phyloP scores from a whole-genome alignment of 2,113 vertebrate genomes.

The Prinia subflava region DNA sequence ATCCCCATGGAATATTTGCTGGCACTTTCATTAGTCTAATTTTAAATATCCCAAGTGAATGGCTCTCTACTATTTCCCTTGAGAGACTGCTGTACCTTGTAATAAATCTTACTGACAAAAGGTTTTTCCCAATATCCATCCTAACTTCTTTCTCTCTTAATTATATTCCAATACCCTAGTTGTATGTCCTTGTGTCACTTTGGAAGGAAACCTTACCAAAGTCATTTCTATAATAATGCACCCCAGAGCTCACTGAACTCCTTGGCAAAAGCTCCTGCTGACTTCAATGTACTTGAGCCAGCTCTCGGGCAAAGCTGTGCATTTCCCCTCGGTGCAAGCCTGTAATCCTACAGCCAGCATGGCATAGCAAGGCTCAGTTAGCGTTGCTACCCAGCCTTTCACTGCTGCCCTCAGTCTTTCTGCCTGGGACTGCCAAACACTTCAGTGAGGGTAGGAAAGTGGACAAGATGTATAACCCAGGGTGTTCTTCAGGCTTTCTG shows the following conservation, averaged over 20 bases:
- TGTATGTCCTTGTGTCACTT: conserved; percentile 43
- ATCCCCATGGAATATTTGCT: conserved; percentile 3
- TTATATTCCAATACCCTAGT: conserved; percentile 39
- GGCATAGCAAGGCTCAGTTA: not conserved
- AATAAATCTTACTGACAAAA: conserved; percentile 65
- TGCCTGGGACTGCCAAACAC: not conserved
- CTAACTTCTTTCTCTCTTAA: conserved; percentile 32
- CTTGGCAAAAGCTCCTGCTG: not conserved
- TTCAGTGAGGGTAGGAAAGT: not conserved
- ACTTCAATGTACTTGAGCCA: not conserved
- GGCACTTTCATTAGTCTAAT: conserved; percentile 58
- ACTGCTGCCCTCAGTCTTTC: not conserved
- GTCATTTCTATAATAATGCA: not conserved
- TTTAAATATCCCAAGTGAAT: conserved; percentile 45
- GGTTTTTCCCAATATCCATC: conserved; percentile 12
- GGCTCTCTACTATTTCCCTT: not conserved
- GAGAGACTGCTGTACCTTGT: not conserved
- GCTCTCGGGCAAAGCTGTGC: not conserved
- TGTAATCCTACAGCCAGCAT: not conserved
- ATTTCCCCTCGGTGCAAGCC: not conserved
- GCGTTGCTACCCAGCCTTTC: not conserved
- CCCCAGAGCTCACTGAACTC: not conserved
- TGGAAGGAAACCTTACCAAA: conserved; percentile 18
- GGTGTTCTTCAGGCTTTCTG: not conserved
- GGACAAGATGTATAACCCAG: not conserved